Base-by-base conservation (phyloP, 2,888 invertebrate genomes). In the Rhorus exstirpatorius region DNA sequence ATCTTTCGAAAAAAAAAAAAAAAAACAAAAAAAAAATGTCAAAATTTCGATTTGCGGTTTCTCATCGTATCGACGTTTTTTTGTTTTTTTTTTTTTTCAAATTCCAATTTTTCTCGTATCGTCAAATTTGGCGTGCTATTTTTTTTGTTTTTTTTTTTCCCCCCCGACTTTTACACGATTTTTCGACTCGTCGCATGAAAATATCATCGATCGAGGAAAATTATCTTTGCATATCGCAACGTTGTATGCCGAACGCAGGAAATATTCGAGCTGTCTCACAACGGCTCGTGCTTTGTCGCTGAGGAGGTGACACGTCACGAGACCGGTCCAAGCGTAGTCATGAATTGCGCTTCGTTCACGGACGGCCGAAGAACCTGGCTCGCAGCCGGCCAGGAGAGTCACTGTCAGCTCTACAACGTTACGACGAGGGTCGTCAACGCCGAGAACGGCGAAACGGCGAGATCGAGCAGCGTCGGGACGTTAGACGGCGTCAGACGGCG, bases 311-410 rank as follows among this genome's bases (percentile, higher is more conserved):
- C 97, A 90, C 95, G 98, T 71, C 97, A 98, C 91, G 98, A 98
- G 93, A 98, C 98, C 0, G 97, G 97, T 1, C 95, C 96, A 0
- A 97, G 96, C 90, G 97, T 98, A 63, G 97, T 98, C 0, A 98
- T 98, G 98, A 98, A 98, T 90, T 97, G 97, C 91, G 95, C 97
- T 0, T 95, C 97, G 3, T 95, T 95, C 81, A 96, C 95, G 86
- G 94, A 95, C 85, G 96, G 96, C 53, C 96, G 97, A 87, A 95
- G 95, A 88, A 96, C 96, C 12, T 96, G 96, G 93, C 93, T 98
- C 67, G 97, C 97, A 0, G 98, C 98, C 7, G 99, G 99, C 0
- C 97, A 98, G 93, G 98, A 98, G 93, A 97, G 97, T 84, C 97
- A 98, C 89, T 98, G 97, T 90, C 97, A 97, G 91, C 94, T 98